Evolutionary conservation across 2,797 vertebrate genomes (phyloP), one percentile per base, ranked within the genome.

Genomic region (Botia almorhae): DNA sequence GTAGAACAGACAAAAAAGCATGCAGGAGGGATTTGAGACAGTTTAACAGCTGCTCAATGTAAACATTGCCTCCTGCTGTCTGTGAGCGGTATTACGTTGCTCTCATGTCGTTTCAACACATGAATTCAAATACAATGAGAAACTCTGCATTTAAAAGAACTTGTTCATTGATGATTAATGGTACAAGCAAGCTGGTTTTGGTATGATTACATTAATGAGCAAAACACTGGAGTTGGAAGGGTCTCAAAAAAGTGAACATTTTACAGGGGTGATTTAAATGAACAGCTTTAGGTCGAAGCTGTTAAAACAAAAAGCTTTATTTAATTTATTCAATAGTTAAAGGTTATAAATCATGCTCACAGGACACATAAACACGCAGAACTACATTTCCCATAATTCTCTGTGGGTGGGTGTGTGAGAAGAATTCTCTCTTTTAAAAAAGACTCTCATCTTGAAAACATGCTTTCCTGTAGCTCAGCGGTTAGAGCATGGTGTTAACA

Each of bases 21-120:
- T 87, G 85, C 85, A 83, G 87, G 74, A 81, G 46, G 29, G 73
- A 36, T 76, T 73, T 69, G 43, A 81, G 67, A 85, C 69, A 85
- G 69, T 76, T 74, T 87, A 87, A 81, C 50, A 64, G 51, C 55
- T 87, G 81, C 82, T 87, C 85, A 78, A 78, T 84, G 88, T 89
- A 87, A 88, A 91, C 83, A 88, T 90, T 88, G 90, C 91, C 90
- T 91, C 91, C 90, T 92, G 87, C 89, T 87, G 91, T 92, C 81
- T 8, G 60, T 56, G 80, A 87, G 74, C 43, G 70, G 88, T 84
- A 91, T 83, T 85, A 88, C 86, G 81, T 14, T 63, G 58, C 23
- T 58, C n/a, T 56, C 55, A 56, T 39, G 36, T 39, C 36, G 6
- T 58, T 58, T 21, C 55, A 58, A 26, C 58, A 26, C 3, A 8